These are phyloP conservation scores for Chamaedrilus cognettii DNA, from an alignment of 2,888 invertebrate species.

Conservation along the genomic window DNA sequence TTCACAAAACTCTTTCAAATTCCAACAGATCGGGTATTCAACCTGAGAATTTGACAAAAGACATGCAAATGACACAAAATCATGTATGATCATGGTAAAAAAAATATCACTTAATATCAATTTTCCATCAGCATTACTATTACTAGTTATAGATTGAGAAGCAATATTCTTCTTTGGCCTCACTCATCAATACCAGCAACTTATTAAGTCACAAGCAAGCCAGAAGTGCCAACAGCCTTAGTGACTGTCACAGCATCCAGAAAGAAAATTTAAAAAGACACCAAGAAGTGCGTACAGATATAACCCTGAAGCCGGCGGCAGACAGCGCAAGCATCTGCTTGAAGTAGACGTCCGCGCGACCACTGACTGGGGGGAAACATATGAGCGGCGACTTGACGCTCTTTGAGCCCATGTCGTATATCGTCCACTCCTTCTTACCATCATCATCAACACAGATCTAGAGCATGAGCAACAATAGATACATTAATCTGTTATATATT, in stretches of 20 bases:
- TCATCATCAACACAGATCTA: conserved; percentile 66
- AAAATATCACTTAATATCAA: too few relatives aligned
- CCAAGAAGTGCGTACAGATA: conserved; percentile 66
- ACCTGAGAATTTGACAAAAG: conserved; percentile 63
- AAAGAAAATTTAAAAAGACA: conserved; percentile 1
- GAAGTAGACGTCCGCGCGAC: conserved; percentile 85
- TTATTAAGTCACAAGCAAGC: too few relatives aligned
- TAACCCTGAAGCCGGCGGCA: conserved; percentile 78
- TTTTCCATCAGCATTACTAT: too few relatives aligned
- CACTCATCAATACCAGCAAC: too few relatives aligned
- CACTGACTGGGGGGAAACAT: conserved; percentile 86
- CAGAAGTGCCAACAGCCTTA: too few relatives aligned
- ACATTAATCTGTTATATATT: too few relatives aligned
- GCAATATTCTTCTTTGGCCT: too few relatives aligned
- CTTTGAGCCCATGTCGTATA: conserved; percentile 86
- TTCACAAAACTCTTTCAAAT: conserved; percentile 82
- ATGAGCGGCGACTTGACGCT: conserved; percentile 76
- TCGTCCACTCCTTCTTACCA: conserved; percentile 79
- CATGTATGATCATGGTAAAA: too few relatives aligned
- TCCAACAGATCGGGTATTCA: conserved; percentile 87
- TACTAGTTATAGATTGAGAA: too few relatives aligned
- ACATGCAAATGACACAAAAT: too few relatives aligned
- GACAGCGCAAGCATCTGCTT: conserved; percentile 79
- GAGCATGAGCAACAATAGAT: too few relatives aligned
- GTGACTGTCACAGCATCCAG: too few relatives aligned